Conservation (phyloP, 2,797 vertebrate species). For the Phoebastria nigripes region DNA sequence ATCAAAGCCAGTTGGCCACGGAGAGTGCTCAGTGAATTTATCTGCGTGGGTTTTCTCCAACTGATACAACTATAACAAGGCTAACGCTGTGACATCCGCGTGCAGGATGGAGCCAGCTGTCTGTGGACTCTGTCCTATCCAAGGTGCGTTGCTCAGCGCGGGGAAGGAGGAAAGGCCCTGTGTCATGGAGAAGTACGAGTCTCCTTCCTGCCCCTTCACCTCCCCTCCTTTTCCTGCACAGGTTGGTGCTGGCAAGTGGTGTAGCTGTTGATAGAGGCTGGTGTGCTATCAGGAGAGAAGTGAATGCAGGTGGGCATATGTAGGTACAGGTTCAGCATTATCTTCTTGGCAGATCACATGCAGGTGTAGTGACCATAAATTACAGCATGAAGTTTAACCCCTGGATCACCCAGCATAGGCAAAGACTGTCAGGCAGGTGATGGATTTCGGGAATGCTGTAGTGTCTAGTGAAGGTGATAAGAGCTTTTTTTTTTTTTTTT, state of each 20-base stretch:
- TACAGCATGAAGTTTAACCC: background rate
- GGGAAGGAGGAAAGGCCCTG: background rate
- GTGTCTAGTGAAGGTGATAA: background rate
- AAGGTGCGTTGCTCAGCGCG: background rate
- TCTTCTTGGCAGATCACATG: background rate
- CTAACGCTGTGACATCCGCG: fast-evolving
- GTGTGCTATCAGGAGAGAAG: fast-evolving
- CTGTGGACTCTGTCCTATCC: too few relatives aligned
- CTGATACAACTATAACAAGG: background rate
- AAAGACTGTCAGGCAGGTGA: too few relatives aligned
- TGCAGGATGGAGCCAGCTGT: background rate
- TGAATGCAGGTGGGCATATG: fast-evolving
- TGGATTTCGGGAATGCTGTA: background rate
- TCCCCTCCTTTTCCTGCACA: fast-evolving
- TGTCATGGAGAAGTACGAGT: fast-evolving
- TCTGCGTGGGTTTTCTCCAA: background rate
- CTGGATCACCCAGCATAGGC: fast-evolving
- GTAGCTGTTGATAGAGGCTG: background rate
- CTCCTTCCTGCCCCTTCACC: background rate
- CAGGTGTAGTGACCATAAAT: fast-evolving
- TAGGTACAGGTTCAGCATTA: background rate
- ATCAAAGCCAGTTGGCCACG: background rate
- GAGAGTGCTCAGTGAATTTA: background rate
- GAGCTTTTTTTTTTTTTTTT: background rate
- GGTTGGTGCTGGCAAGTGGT: fast-evolving